These are phyloP conservation scores for Callipepla squamata DNA, from an alignment of 2,113 vertebrate genomes.

Conservation along the genomic window DNA sequence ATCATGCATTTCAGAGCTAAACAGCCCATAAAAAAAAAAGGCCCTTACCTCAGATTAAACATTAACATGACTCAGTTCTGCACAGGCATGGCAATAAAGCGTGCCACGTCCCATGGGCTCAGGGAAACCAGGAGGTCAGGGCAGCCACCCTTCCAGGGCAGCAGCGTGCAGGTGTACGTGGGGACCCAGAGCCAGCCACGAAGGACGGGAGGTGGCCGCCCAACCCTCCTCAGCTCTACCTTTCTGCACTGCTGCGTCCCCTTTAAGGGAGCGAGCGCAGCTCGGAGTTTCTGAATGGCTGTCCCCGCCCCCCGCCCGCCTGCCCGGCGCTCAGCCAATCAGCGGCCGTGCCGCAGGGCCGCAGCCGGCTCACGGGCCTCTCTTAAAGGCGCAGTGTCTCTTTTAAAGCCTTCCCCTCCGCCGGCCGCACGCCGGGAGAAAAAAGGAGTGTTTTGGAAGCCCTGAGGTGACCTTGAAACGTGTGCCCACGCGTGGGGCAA, in stretches of 20 bases:
- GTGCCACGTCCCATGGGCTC: accelerated
- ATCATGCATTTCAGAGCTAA: not conserved
- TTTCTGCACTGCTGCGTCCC: accelerated
- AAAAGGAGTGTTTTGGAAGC: accelerated
- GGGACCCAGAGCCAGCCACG: no score
- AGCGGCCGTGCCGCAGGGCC: not conserved
- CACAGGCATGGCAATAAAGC: not conserved
- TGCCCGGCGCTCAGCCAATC: conserved; percentile 14
- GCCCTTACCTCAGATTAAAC: not conserved
- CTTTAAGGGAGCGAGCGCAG: not conserved
- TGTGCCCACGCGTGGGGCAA: accelerated
- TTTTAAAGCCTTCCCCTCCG: accelerated
- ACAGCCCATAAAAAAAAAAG: not conserved
- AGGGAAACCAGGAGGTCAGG: not conserved
- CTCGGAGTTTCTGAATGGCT: conserved; percentile 42
- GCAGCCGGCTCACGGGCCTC: not conserved
- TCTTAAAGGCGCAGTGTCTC: not conserved
- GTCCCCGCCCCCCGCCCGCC: not conserved
- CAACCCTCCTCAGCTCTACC: accelerated
- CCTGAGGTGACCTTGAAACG: not conserved
- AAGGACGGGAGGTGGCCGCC: accelerated
- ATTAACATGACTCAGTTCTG: not conserved
- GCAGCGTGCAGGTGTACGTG: no score
- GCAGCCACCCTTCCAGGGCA: not conserved
- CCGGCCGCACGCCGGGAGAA: accelerated